These are phyloP conservation scores for Nycteola revayana DNA, from an alignment of 2,888 invertebrate species.

Conservation along the genomic window DNA sequence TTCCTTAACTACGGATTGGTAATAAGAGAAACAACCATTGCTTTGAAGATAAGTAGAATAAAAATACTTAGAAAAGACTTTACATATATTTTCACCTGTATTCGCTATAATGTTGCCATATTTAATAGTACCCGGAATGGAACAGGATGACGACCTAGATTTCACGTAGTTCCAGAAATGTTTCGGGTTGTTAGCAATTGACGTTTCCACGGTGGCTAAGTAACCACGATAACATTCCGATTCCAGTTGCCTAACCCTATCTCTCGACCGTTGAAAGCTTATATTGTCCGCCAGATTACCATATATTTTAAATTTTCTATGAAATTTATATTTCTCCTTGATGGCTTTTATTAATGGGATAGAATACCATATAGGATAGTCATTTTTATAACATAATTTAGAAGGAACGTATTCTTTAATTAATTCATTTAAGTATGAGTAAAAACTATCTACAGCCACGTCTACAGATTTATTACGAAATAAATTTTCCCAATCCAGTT, in stretches of 20 bases:
- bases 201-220: background rate
- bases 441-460: background rate
- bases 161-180: conserved; percentile 4
- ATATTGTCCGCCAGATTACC: background rate
- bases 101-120: background rate
- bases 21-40: background rate
- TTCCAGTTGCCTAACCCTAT: conserved; percentile 1
- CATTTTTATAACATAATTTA: background rate
- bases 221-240: background rate
- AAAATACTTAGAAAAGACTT: conserved; percentile 1
- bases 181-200: conserved; percentile 3
- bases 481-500: background rate
- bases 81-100: background rate
- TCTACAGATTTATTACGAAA: background rate
- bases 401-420: background rate
- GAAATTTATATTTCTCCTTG: conserved; percentile 2
- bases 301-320: too few species aligned
- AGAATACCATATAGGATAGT: conserved; percentile 1
- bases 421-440: background rate
- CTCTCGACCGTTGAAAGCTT: background rate
- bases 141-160: background rate
- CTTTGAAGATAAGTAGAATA: background rate
- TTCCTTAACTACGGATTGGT: background rate
- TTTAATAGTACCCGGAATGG: background rate
- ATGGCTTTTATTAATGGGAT: background rate